Base-by-base conservation (phyloP, 2,113 vertebrate species). In the Chamaetylas fuelleborni region DNA sequence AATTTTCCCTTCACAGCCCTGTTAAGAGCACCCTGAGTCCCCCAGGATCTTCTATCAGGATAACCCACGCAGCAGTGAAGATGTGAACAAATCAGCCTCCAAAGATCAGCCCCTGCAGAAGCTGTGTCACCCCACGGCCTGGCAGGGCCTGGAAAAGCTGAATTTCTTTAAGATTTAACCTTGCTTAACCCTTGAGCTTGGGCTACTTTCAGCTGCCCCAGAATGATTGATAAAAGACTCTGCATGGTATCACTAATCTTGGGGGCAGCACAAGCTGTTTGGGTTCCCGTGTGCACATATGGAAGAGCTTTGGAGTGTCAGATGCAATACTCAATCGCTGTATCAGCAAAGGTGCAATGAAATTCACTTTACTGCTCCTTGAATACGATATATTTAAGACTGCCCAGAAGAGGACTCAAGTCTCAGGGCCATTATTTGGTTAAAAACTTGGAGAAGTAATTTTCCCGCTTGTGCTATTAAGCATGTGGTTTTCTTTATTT, bases 401-500 rank as follows among this genome's bases (percentile, higher is more conserved):
- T 77, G 31, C 1, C 5, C 56, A 67, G 92, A 62, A 89, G 86
- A 95, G 77, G 81, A 85, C 88, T 93, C 57, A 34, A 61, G 73
- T 95, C 96, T 92, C 24, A 8, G 86, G 61, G 88, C 84, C 86
- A 31, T 71, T 90, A 91, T 95, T 96, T 96, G 81, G 96, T 95
- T 97, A 97, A 97, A 97, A 96, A 96, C 93, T 93, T 91, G 92
- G 89, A 95, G 96, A 94, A 96, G 93, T 79, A 85, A 96, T 95
- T 97, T 97, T 84, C 89, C 94, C 56, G 1, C 96, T 95, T 94
- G 90, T 95, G 92, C 95, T 90, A 95, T 97, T 97, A 96, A 92
- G 93, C 96, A 94, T 92, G 92, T 94, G 96, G 95, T 95, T 96
- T 94, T 92, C 90, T 84, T 94, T 95, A 95, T 90, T 95, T 76